Percentiles rank a stretch among this genome's conserved stretches.
Evolutionary conservation across 2,888 invertebrate species (phyloP).

Genomic region (Lasioglossum vierecki): DNA sequence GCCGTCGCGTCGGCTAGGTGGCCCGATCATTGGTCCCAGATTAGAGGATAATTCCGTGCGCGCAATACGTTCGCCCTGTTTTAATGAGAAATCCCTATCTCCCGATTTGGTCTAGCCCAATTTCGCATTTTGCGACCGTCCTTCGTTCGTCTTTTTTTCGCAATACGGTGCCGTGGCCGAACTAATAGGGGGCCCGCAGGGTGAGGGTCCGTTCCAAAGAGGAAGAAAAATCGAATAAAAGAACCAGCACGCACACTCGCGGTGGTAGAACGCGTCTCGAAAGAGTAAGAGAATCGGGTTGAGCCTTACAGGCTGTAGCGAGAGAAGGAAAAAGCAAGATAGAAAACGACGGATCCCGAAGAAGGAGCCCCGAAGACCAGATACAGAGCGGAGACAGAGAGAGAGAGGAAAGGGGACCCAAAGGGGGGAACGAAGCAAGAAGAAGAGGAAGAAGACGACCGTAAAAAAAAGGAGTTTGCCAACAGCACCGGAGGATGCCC

Average conservation of each 20-base stretch:
- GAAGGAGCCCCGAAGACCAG: constrained; percentile 27
- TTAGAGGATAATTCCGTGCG: constrained; percentile 34
- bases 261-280: constrained; percentile 48
- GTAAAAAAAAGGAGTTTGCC: constrained; percentile 75
- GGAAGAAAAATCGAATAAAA: not conserved
- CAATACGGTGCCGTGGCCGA: constrained; percentile 69
- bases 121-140: constrained; percentile 68
- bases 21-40: constrained; percentile 31
- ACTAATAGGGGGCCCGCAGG: constrained; percentile 69
- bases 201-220: constrained; percentile 38
- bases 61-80: constrained; percentile 40
- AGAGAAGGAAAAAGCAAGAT: constrained; percentile 34
- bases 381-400: constrained; percentile 23
- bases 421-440: constrained; percentile 41
- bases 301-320: not conserved
- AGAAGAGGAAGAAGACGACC: constrained; percentile 42
- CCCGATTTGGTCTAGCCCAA: constrained; percentile 67
- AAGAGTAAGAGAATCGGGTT: constrained; percentile 37
- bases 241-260: not conserved
- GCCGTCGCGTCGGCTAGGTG: not conserved
- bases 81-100: constrained; percentile 67
- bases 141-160: constrained; percentile 35
- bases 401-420: not conserved
- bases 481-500: constrained; percentile 82
- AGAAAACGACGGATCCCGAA: constrained; percentile 10